phyloP scores from a whole-genome alignment of 2,113 vertebrate species.

The Lophochroa leadbeateri region DNA sequence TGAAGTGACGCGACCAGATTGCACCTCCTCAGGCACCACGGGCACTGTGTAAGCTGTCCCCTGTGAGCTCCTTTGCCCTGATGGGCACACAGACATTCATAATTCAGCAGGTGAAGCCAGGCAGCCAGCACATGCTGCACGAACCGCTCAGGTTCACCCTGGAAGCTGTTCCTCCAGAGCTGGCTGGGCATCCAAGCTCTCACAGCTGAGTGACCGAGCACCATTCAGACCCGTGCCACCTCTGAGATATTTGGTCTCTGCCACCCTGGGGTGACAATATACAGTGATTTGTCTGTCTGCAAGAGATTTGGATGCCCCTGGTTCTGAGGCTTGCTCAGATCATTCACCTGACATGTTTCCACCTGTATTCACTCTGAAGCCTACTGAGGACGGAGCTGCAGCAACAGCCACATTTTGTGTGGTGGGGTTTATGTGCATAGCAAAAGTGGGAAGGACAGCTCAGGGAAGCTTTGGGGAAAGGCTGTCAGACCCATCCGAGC shows the following conservation, averaged over 20 bases:
- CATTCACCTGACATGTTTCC: fast-evolving
- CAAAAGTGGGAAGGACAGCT: background rate
- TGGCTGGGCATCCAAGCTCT: fast-evolving
- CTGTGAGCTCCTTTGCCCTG: fast-evolving
- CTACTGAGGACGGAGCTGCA: background rate
- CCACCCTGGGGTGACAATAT: fast-evolving
- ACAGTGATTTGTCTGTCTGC: fast-evolving
- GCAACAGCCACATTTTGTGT: fast-evolving
- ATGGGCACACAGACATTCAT: background rate
- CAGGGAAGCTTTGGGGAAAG: background rate
- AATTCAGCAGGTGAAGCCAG: background rate
- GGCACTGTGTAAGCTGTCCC: background rate
- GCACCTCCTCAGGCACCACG: fast-evolving
- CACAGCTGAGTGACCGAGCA: background rate
- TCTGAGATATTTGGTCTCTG: fast-evolving
- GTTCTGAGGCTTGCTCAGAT: fast-evolving
- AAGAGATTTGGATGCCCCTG: fast-evolving
- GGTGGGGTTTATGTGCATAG: fast-evolving
- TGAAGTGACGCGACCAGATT: fast-evolving
- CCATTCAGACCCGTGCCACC: fast-evolving
- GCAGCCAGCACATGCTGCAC: background rate
- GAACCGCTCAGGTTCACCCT: background rate
- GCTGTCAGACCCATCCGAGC: background rate
- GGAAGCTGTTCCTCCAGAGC: background rate
- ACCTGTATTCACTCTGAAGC: background rate